Evolutionary conservation across 2,888 invertebrate genomes (phyloP), one percentile per base, ranked within the genome.

Genomic region (Cylindroiulus punctatus): DNA sequence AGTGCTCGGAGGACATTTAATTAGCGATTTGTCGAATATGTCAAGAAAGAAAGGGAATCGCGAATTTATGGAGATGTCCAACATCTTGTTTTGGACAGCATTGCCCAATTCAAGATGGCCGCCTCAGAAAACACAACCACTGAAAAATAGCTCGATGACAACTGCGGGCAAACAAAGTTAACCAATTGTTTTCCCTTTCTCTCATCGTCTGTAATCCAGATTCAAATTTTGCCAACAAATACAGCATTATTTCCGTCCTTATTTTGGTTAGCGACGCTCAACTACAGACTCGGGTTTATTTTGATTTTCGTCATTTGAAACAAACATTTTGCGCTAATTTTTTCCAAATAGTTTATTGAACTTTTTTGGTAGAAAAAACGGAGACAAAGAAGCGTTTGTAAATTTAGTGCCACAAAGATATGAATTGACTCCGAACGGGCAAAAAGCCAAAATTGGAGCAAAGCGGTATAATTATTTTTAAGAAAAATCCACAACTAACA

Each of bases 301-400:
- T 76, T 76, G 30, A 76, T 12, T 30, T 76, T 76, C 30, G 76
- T 26, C 30, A 22, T 26, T 10, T 0, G 76, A 76, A 76, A 76
- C 76, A 76, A 30, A 30, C 76, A 30, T 76, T 76, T 76, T 76
- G 14, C 30, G 30, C 76, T 76, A 12, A 30, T 76, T 76, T 76
- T 76, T 76, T 76, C 17, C 26, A 17, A 76, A 30, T 30, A 14
- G 30, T 30, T 76, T 30, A 12, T 76, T 30, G 26, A 30, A 12
- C 76, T 30, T 76, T 76, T 8, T 76, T 65, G n/a, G 14, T 30
- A 10, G 30, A 76, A 76, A 76, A 76, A 76, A 30, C 4, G 14
- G 10, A 76, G 76, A 76, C 65, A 65, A 76, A 76, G 76, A 76
- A 26, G 76, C 76, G 76, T 76, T 76, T 76, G 76, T 76, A 76